Percentiles rank a stretch among this genome's conserved stretches.
These are phyloP conservation scores for Drosophila mettleri DNA, from an alignment of 2,888 invertebrate species.

Conservation along the genomic window DNA sequence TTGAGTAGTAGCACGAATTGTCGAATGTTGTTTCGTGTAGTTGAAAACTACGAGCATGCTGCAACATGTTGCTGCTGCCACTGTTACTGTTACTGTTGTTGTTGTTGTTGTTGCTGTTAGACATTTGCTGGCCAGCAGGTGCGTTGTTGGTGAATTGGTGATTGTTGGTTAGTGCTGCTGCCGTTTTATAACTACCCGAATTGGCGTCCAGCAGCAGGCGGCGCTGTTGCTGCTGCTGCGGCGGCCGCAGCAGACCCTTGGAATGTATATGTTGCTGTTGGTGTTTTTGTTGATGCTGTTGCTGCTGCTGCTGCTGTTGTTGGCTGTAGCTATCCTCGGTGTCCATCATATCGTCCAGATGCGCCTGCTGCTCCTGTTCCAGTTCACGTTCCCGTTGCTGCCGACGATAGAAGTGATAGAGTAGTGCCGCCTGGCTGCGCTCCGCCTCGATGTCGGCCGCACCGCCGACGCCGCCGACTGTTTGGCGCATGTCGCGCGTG, in stretches of 20 bases:
- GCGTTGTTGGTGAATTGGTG: constrained; percentile 54
- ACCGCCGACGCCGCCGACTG: constrained; percentile 31
- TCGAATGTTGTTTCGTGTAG: constrained; percentile 50
- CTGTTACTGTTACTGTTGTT: constrained; percentile 13
- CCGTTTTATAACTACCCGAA: constrained; percentile 83
- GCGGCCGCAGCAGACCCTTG: constrained; percentile 68
- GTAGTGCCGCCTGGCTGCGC: constrained; percentile 61
- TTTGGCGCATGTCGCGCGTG: constrained; percentile 67
- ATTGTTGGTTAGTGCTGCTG: constrained; percentile 45
- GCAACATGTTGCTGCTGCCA: constrained; percentile 29
- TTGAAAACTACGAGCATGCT: constrained; percentile 43
- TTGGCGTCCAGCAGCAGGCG: constrained; percentile 83
- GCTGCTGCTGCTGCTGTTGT: constrained; percentile 44
- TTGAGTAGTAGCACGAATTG: constrained; percentile 74
- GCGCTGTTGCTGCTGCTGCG: constrained; percentile 69
- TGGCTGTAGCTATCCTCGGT: constrained; percentile 77
- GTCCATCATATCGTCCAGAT: constrained; percentile 75
- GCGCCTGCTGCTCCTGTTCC: constrained; percentile 45
- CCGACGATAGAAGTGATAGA: constrained; percentile 77
- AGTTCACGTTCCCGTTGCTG: constrained; percentile 69
- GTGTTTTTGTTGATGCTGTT: constrained; percentile 52
- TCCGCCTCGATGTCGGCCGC: constrained; percentile 44
- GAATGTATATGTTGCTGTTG: constrained; percentile 71
- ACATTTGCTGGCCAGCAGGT: constrained; percentile 27
- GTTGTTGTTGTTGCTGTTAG: constrained; percentile 30